These are phyloP conservation scores for Plumapathes pennacea DNA, from an alignment of 92 coral and sea anemone genomes.

Conservation along the genomic window DNA sequence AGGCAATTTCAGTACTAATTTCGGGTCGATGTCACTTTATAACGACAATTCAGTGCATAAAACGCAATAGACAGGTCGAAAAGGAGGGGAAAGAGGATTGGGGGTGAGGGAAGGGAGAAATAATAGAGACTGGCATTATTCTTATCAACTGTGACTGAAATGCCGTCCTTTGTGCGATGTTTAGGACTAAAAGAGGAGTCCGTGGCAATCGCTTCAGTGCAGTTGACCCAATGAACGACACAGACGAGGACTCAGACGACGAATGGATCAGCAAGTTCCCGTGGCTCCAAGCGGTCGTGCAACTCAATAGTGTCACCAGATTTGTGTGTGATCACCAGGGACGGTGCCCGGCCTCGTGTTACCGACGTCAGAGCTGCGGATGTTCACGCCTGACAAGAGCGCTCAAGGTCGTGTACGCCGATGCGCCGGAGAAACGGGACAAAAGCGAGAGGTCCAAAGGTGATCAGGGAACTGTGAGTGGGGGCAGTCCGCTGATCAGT, in stretches of 20 bases:
- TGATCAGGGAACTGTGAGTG: slow-evolving; percentile 15
- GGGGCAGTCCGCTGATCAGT: slow-evolving; percentile 55
- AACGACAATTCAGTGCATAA: too few species aligned
- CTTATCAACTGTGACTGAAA: too few species aligned
- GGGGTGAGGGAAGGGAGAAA: too few species aligned
- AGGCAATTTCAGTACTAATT: too few species aligned
- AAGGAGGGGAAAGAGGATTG: too few species aligned
- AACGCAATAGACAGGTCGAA: too few species aligned
- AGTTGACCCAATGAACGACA: slow-evolving; percentile 42
- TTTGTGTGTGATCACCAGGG: slow-evolving; percentile 91
- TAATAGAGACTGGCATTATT: neutral
- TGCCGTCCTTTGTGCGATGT: neutral
- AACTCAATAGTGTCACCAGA: slow-evolving; percentile 84
- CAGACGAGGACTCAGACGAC: slow-evolving; percentile 80
- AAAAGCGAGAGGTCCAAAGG: slow-evolving; percentile 32
- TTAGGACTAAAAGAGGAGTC: slow-evolving; percentile 28
- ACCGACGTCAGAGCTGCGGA: slow-evolving; percentile 87
- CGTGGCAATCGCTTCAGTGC: slow-evolving; percentile 57
- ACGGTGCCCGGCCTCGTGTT: slow-evolving; percentile 75
- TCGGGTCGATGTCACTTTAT: too few species aligned
- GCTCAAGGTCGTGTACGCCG: slow-evolving; percentile 72
- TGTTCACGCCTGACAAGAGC: slow-evolving; percentile 84
- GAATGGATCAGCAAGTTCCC: slow-evolving; percentile 80
- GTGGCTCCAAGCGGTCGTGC: slow-evolving; percentile 83
- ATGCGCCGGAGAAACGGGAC: slow-evolving; percentile 22